Conservation (phyloP, 2,888 invertebrate species). For the Pristionchus mayeri region DNA sequence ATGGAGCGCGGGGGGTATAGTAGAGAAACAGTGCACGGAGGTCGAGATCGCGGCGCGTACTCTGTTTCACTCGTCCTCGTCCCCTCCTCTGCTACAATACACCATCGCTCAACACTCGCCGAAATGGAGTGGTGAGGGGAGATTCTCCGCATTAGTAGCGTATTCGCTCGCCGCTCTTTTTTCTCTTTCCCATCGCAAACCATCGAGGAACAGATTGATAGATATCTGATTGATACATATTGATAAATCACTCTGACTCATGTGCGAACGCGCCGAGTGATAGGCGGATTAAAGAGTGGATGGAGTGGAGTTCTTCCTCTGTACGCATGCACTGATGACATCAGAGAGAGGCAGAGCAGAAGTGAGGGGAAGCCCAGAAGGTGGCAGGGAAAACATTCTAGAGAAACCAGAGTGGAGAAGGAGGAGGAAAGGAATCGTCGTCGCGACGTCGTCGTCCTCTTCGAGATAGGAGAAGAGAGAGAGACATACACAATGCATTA, state of each 20-base stretch:
- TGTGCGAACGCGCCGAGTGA: neutral
- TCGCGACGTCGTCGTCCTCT: neutral
- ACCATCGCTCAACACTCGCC: neutral
- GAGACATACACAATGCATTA: conserved; percentile 44
- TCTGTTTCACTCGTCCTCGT: conserved; percentile 4
- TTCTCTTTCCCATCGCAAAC: neutral
- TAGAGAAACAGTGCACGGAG: neutral
- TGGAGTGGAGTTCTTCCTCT: neutral
- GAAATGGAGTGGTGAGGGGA: neutral
- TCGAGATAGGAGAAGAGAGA: conserved; percentile 34
- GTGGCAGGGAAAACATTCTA: neutral
- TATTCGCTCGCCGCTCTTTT: neutral
- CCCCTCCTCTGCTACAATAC: conserved; percentile 9
- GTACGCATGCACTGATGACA: neutral
- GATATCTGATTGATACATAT: neutral
- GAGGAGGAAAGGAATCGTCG: neutral
- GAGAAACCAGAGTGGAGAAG: neutral
- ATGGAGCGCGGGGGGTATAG: conserved; percentile 4
- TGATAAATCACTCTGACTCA: neutral
- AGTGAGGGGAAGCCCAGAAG: neutral
- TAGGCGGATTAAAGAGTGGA: no score
- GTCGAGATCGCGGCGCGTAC: neutral
- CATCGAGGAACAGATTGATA: no score
- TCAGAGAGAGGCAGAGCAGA: neutral
- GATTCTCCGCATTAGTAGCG: conserved; percentile 17